phyloP scores from a whole-genome alignment of 2,888 invertebrate species.

The Drosophila picticornis region DNA sequence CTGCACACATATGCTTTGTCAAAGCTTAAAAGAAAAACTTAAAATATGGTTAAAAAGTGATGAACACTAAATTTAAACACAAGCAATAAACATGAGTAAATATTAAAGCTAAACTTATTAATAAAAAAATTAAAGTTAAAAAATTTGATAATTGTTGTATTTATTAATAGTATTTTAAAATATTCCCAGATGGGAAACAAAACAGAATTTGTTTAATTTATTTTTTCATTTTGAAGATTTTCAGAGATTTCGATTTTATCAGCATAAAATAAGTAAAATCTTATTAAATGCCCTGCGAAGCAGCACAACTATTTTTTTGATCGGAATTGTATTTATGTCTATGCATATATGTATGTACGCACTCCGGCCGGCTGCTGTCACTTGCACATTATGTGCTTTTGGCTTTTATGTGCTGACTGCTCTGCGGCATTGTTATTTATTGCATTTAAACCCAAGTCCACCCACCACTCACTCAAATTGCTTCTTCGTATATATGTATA shows the following conservation, averaged over 20 bases:
- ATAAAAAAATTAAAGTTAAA: not conserved
- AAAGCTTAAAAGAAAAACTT: not conserved
- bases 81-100: not conserved
- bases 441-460: constrained; percentile 66
- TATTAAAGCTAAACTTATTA: not conserved
- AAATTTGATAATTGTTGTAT: not conserved
- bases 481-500: constrained; percentile 36
- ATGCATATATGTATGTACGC: constrained; percentile 2
- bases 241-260: not conserved
- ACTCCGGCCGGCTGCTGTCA: constrained; percentile 52
- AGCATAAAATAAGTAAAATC: not conserved
- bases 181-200: not conserved
- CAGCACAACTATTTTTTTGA: not conserved
- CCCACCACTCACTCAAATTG: constrained; percentile 63
- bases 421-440: constrained; percentile 71
- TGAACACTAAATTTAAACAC: not conserved
- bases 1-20: not conserved
- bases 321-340: constrained; percentile 15
- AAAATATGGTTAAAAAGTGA: not conserved
- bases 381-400: constrained; percentile 57
- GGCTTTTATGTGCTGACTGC: constrained; percentile 61
- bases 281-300: not conserved
- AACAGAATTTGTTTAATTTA: not conserved
- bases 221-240: not conserved
- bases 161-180: not conserved